Evolutionary conservation across 2,797 vertebrate species (phyloP).

Genomic region (Leuciscus waleckii): DNA sequence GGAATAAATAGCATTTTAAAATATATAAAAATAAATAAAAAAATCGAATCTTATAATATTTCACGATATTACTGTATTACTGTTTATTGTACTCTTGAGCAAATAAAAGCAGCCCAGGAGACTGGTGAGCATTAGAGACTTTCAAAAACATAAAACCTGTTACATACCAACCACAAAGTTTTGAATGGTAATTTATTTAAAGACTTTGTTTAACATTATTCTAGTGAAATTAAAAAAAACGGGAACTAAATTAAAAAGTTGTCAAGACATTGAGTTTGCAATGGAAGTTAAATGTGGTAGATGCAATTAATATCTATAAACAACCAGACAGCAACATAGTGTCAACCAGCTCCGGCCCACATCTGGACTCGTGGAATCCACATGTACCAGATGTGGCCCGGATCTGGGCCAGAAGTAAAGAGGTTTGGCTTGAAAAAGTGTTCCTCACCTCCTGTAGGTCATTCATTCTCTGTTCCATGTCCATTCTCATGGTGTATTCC

Average conservation of each 20-base stretch:
- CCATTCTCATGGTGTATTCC: constrained; percentile 90
- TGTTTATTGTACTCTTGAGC: not conserved
- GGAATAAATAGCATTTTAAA: not conserved
- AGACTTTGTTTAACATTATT: constrained; percentile 2
- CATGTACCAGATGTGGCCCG: too few relatives aligned
- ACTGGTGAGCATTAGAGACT: not conserved
- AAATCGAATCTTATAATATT: not conserved
- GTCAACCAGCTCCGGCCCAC: too few relatives aligned
- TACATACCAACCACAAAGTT: not conserved
- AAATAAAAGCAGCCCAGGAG: not conserved
- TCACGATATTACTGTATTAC: not conserved
- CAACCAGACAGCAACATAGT: too few relatives aligned
- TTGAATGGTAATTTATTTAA: not conserved
- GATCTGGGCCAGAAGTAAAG: not conserved
- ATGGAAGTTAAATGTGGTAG: not conserved
- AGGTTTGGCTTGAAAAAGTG: not conserved
- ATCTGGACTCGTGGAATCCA: too few relatives aligned
- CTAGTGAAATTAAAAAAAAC: not conserved
- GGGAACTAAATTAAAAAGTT: not conserved
- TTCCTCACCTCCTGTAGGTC: constrained; percentile 91
- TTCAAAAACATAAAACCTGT: not conserved
- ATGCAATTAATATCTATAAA: not conserved
- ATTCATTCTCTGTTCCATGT: constrained; percentile 89
- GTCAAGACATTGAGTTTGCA: not conserved
- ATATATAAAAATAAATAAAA: not conserved